Base-by-base conservation (phyloP, 1,140 invertebrate genomes). In the Phymorhynchus buccinoides region DNA sequence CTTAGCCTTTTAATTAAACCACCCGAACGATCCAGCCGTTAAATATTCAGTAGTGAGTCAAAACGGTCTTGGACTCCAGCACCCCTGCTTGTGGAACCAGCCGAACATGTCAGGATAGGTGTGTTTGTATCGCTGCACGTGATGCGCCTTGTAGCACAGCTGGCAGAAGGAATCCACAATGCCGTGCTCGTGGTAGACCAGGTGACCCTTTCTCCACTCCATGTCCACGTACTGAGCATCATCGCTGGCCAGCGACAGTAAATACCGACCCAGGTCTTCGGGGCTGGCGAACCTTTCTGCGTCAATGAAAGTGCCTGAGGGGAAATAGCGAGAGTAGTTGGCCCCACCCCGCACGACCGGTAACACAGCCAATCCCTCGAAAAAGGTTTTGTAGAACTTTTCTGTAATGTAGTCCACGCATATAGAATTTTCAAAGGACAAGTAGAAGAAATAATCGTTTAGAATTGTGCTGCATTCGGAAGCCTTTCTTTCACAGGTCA, bases 361-460 rank as follows among this genome's bases (percentile, higher is more conserved):
- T 18, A 97, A 95, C 0, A 96, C 94, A 62, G 91, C 35, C 44
- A 85, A 42, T n/a, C 81, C 42, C 30, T 75, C 14, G 3, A 2
- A 6, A 82, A 89, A 84, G 56, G 85, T 66, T 42, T 71, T 48
- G 85, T 89, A 91, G 97, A 99, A 92, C 98, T 98, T 92, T 99
- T 99, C 92, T 99, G 98, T 0, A 97, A 98, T 0, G 97, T 98
- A 94, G 78, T 86, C 86, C 14, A 16, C n/a, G 39, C 86, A 86
- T 16, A 86, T 78, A 39, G 86, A 81, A 37, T 99, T 99, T 94
- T 94, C 94, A 86, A 94, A 94, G 9, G 93, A 86, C 32, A 94
- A 81, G 84, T 94, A 94, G 73, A 91, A 92, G 52, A 88, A 88
- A 75, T 91, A 90, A 16, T 81, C 66, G 9, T 84, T 84, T 6